Percentiles rank a stretch among this genome's conserved stretches.
phyloP scores from a whole-genome alignment of 2,113 vertebrate genomes.

The Heterotis niloticus region DNA sequence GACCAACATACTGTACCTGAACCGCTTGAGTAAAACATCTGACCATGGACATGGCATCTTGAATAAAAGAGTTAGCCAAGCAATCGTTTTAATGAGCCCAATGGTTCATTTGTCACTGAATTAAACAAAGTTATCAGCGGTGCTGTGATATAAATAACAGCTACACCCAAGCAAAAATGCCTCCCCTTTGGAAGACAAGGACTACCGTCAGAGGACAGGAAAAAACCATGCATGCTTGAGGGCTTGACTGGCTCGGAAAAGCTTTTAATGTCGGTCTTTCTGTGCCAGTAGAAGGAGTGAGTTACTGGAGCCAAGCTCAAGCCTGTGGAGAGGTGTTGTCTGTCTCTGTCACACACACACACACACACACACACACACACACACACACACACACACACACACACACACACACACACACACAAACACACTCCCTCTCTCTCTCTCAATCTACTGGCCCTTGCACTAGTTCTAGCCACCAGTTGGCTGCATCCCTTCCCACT shows the following conservation, averaged over 20 bases:
- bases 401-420: too few species aligned
- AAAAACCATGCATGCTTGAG: neutral
- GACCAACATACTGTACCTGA: neutral
- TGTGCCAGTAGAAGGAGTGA: neutral
- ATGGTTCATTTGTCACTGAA: neutral
- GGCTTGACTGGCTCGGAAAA: neutral
- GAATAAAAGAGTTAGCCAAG: neutral
- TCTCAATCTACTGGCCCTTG: too few species aligned
- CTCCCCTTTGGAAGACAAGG: too few species aligned
- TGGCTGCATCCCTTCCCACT: too few species aligned
- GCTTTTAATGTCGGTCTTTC: neutral
- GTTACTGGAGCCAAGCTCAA: neutral
- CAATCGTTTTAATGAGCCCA: neutral
- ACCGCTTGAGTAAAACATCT: neutral
- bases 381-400: too few species aligned
- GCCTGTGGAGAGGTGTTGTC: neutral
- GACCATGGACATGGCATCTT: neutral
- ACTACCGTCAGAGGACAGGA: too few species aligned
- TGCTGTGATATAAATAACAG: too few species aligned
- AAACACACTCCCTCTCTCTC: too few species aligned
- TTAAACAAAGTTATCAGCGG: too few species aligned
- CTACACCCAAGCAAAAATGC: too few species aligned
- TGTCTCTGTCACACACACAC: neutral
- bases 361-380: too few species aligned
- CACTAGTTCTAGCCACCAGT: too few species aligned